Conservation (phyloP, 2,797 vertebrate species). For the Hydrolagus colliei region DNA sequence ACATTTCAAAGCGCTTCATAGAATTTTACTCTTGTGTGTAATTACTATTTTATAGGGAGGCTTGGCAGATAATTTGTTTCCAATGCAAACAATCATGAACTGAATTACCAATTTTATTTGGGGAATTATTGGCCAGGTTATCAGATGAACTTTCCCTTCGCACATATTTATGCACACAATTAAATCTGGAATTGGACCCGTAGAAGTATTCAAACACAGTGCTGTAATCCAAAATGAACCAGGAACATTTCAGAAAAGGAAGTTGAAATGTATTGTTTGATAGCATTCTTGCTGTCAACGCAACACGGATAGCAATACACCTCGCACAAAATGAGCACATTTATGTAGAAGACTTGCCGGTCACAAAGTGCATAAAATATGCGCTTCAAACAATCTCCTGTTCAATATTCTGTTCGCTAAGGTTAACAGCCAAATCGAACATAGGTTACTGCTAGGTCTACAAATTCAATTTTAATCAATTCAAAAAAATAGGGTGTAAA, state of each 20-base stretch:
- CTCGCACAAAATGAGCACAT: neutral
- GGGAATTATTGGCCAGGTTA: neutral
- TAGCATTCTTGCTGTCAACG: neutral
- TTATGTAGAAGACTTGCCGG: neutral
- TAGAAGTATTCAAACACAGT: neutral
- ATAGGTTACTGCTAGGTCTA: neutral
- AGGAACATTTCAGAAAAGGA: neutral
- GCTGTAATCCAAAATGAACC: constrained; percentile 8
- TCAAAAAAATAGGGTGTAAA: neutral
- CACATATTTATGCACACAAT: neutral
- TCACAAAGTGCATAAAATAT: constrained; percentile 54
- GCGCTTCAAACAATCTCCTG: constrained; percentile 48
- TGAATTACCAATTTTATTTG: neutral
- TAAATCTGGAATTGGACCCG: neutral
- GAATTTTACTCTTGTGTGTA: no score
- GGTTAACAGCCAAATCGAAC: neutral
- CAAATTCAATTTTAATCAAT: neutral
- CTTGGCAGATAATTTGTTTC: no score
- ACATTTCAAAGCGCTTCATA: no score
- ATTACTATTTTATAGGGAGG: no score
- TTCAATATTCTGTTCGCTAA: constrained; percentile 29
- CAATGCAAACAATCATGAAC: no score
- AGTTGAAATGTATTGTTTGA: neutral
- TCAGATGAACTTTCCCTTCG: no score
- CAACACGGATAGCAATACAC: neutral